Base-by-base conservation (phyloP, 2,888 invertebrate genomes). In the Dione juno region DNA sequence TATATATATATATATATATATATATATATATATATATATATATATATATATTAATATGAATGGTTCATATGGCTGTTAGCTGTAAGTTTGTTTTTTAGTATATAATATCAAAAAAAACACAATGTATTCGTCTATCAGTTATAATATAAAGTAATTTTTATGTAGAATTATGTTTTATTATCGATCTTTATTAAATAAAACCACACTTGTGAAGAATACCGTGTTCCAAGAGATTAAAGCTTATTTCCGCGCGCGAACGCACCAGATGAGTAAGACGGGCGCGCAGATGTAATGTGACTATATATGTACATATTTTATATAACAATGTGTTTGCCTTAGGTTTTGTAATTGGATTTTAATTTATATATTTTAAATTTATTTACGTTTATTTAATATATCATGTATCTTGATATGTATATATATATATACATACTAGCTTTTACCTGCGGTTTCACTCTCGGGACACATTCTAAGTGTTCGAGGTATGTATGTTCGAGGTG, bases 221-320 rank as follows among this genome's bases (percentile, higher is more conserved):
- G n/a, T 65, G 48, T 13, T 11, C 9, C 1, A 1, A 16, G 3
- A 3, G 1, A 1, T 2, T 50, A 69, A 14, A 40, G 45, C 5
- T 16, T 40, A 35, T 50, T 69, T 64, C 40, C 43, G 28, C 28
- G 19, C 16, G 16, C 35, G 9, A 21, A 5, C 13, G 13, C 8
- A 11, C 14, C 43, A 41, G 16, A 50, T 67, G 41, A 67, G 41
- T 67, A 41, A 53, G 19, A 61, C 59, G 59, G 28, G 43, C 43
- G 61, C n/a, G n/a, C n/a, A n/a, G 67, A 53, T 61, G 52, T 52
- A 53, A 19, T 67, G 67, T 67, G 59, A 67, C 67, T 59, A 61
- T 61, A 67, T 67, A 28, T 28, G 28, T 28, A 41, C 61, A 67
- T 61, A 61, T 61, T 67, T 67, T 61, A 61, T 61, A 52, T 67